Evolutionary conservation across 2,797 vertebrate genomes (phyloP).

Genomic region (Gymnopithys bicolor): DNA sequence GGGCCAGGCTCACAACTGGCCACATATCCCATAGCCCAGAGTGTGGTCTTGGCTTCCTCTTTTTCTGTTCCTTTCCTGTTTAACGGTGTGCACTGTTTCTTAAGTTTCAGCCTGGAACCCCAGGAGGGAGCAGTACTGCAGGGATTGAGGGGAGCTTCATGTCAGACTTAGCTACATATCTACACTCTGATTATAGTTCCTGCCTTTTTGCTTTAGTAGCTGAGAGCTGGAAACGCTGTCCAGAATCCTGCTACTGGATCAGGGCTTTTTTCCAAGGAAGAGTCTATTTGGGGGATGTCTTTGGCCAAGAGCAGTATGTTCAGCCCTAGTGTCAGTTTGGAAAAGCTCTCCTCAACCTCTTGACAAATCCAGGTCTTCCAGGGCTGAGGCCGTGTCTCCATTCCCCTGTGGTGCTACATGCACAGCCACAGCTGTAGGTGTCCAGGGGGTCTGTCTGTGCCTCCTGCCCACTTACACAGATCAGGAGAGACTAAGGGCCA

Average conservation of each 20-base stretch:
- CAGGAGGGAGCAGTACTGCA: slow-evolving; percentile 45
- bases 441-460: not conserved
- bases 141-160: slow-evolving; percentile 42
- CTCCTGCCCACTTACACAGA: not conserved
- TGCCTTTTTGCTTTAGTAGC: slow-evolving; percentile 21
- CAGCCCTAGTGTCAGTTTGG: not conserved
- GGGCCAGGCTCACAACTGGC: not conserved
- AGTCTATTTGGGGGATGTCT: not conserved
- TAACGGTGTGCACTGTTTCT: slow-evolving; percentile 54
- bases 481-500: not conserved
- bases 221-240: not conserved
- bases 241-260: not conserved
- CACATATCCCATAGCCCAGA: not conserved
- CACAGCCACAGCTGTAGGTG: not conserved
- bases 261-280: not conserved
- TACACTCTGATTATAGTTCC: slow-evolving; percentile 43
- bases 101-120: slow-evolving; percentile 58
- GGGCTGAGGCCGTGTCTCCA: slow-evolving; percentile 7
- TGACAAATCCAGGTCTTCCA: slow-evolving; percentile 59
- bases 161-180: slow-evolving; percentile 14
- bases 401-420: not conserved
- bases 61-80: slow-evolving; percentile 29
- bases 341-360: slow-evolving; percentile 10
- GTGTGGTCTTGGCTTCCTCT: not conserved
- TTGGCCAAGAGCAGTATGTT: not conserved